Percentiles rank a stretch among this genome's conserved stretches.
These are phyloP conservation scores for Capricornis sumatraensis DNA, from an alignment of 2,113 vertebrate species.

Conservation along the genomic window DNA sequence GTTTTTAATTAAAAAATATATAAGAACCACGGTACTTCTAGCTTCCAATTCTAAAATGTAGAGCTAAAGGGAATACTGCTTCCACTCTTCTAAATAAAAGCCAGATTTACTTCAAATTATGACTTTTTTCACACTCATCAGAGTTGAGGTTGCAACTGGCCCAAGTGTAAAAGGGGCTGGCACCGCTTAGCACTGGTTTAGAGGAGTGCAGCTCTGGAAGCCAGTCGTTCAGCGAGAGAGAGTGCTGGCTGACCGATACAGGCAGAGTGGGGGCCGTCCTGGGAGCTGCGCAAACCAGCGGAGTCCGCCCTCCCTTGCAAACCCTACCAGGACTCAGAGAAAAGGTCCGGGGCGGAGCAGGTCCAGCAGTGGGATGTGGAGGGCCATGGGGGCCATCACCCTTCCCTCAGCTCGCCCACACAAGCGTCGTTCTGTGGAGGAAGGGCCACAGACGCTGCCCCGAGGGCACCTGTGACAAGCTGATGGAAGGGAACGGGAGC, in stretches of 20 bases:
- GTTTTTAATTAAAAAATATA: background rate
- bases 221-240: background rate
- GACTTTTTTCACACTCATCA: background rate
- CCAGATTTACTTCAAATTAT: background rate
- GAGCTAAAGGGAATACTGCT: background rate
- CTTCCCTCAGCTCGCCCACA: too few relatives aligned
- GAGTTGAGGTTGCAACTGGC: background rate
- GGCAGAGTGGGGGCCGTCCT: background rate
- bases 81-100: background rate
- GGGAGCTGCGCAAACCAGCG: background rate
- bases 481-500: background rate
- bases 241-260: background rate
- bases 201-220: background rate
- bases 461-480: background rate
- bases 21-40: background rate
- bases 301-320: background rate
- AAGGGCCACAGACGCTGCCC: background rate
- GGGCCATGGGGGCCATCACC: background rate
- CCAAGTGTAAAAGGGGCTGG: background rate
- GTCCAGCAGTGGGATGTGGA: background rate
- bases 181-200: background rate
- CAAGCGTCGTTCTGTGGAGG: background rate
- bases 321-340: background rate
- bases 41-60: background rate
- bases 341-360: background rate